Evolutionary conservation across 2,888 invertebrate species (phyloP), one percentile per base, ranked within the genome.

Genomic region (Epinotia nisella): DNA sequence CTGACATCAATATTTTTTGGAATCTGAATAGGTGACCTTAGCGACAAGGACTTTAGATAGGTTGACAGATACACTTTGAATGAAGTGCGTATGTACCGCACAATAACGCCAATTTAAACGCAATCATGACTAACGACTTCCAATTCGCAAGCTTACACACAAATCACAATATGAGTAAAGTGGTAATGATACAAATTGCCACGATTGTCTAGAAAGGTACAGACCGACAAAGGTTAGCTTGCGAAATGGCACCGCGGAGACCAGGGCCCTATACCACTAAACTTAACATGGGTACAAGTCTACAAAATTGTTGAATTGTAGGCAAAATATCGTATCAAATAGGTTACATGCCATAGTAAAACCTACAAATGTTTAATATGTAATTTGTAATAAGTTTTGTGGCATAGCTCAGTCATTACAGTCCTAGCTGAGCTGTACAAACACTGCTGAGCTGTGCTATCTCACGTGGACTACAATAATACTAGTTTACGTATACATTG

Each of bases 31-130:
- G 35, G 7, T 53, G 41, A 69, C 69, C 69, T 60, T 21, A 21
- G 41, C 24, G 24, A 41, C 67, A 67, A 67, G 67, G 67, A 59
- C 45, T 58, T 67, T 59, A 39, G 59, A 39, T 24, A 62, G 15
- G 10, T 65, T 45, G 29, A 62, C 55, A 45, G 45, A 62, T 45
- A 29, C 69, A 62, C 45, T 53, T 70, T 76, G 74, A 78, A 75
- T 80, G 21, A 24, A 24, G 21, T 75, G 76, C 71, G 74, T 78
- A 80, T 81, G 82, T 85, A 80, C 80, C 77, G 13, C 79, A 77
- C 79, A 84, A 84, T 83, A 80, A 83, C 83, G 78, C 82, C 88
- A 90, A 90, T 90, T 88, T 89, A 86, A 90, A 88, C 67, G 87
- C 87, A 88, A 90, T 90, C 87, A 87, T 79, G 73, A 17, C 72